Conservation (phyloP, 2,888 invertebrate genomes). For the Podotricha telesiphe region DNA sequence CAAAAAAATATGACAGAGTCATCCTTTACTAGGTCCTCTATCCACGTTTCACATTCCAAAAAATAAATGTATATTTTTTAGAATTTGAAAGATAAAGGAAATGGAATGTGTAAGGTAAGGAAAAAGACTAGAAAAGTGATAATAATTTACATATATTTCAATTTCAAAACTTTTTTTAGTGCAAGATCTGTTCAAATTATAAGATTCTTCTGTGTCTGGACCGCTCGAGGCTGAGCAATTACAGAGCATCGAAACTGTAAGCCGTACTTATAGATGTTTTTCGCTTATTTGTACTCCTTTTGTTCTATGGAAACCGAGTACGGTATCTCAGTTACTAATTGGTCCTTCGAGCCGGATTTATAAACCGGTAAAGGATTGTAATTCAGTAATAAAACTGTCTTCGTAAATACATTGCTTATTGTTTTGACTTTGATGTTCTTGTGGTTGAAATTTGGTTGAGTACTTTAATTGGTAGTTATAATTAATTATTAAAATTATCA, state of each 20-base stretch:
- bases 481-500: neutral
- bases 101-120: too few relatives aligned
- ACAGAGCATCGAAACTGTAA: conserved; percentile 68
- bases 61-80: too few relatives aligned
- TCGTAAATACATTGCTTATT: conserved; percentile 37
- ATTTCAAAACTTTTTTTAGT: neutral
- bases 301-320: conserved; percentile 64
- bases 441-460: conserved; percentile 24
- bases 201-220: conserved; percentile 47
- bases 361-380: conserved; percentile 56
- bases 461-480: conserved; percentile 15
- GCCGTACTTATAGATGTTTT: conserved; percentile 72
- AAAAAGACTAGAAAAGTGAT: too few relatives aligned
- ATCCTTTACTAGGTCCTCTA: too few relatives aligned
- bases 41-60: too few relatives aligned
- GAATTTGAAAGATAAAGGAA: too few relatives aligned
- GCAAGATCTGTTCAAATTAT: neutral
- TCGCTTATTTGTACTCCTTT: conserved; percentile 68
- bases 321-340: conserved; percentile 74
- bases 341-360: conserved; percentile 61
- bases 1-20: too few relatives aligned
- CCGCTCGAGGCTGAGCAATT: conserved; percentile 71
- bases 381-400: conserved; percentile 45
- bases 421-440: conserved; percentile 23
- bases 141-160: too few relatives aligned